These are phyloP conservation scores for Erinaceus europaeus DNA, from an alignment of 2,113 vertebrate species.

Conservation along the genomic window DNA sequence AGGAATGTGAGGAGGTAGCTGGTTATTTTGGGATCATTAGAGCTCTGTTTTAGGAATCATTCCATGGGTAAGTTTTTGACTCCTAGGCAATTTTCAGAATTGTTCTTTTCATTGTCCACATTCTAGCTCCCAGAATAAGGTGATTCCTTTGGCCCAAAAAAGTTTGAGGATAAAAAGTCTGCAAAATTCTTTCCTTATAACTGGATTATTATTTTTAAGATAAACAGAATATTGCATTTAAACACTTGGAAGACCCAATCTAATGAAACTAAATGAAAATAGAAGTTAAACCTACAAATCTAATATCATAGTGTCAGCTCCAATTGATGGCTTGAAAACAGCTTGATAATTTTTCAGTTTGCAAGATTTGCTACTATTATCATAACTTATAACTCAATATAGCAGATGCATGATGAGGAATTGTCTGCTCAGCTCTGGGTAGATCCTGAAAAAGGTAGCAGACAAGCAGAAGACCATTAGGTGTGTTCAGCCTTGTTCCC, in stretches of 20 bases:
- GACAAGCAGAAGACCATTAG: neutral
- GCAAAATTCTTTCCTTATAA: neutral
- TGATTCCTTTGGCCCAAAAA: neutral
- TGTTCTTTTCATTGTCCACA: neutral
- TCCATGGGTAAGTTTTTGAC: conserved; percentile 2
- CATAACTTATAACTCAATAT: neutral
- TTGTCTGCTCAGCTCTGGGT: neutral
- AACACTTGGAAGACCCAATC: neutral
- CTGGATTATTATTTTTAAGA: neutral
- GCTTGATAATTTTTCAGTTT: neutral
- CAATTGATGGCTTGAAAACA: neutral
- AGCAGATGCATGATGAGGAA: neutral
- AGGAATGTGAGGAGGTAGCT: neutral
- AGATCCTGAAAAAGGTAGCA: neutral
- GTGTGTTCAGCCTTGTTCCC: neutral
- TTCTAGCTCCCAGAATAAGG: conserved; percentile 5
- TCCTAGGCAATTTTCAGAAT: neutral
- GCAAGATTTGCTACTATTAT: neutral
- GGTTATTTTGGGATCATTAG: neutral
- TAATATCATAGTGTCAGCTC: neutral
- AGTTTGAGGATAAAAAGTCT: conserved; percentile 24
- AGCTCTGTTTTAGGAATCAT: neutral
- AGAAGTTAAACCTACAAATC: neutral
- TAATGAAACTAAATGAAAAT: neutral
- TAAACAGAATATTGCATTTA: neutral